Evolutionary conservation across 92 coral and sea anemone species (phyloP).

Genomic region (Zoanthus sociatus): DNA sequence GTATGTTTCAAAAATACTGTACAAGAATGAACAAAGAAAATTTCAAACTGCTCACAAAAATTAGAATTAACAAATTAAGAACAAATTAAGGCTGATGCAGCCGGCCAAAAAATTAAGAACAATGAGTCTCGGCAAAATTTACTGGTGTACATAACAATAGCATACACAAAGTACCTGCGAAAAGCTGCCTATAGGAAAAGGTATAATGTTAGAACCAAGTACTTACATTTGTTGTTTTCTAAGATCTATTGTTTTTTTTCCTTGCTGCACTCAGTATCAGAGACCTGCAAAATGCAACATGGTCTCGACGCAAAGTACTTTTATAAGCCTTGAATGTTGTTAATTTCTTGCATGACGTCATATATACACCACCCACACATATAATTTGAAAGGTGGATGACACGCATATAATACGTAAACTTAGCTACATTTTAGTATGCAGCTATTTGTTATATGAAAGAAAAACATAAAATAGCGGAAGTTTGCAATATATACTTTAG

Average conservation of each 20-base stretch:
- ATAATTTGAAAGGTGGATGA: neutral
- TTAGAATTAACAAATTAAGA: too few species aligned
- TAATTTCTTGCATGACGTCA: neutral
- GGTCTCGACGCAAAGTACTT: neutral
- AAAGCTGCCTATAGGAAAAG: too few species aligned
- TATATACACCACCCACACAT: conserved; percentile 12
- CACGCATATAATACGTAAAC: neutral
- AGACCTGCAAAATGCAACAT: neutral
- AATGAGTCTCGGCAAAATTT: too few species aligned
- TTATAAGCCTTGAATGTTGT: neutral
- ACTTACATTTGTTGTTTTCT: neutral
- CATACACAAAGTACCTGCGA: too few species aligned
- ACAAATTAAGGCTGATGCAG: too few species aligned
- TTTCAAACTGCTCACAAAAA: too few species aligned
- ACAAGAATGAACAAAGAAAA: too few species aligned
- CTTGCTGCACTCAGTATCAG: neutral
- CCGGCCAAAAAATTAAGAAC: too few species aligned
- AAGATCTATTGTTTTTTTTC: neutral
- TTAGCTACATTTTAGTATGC: conserved; percentile 16
- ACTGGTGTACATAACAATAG: too few species aligned
- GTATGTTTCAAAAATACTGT: too few species aligned
- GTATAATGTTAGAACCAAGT: neutral
- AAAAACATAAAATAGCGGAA: neutral
- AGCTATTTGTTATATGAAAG: neutral
- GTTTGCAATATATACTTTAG: neutral